Evolutionary conservation across 30 jellyfish, hydroid and myxozoan species (phyloP).

Genomic region (Nemopilema nomurai): DNA sequence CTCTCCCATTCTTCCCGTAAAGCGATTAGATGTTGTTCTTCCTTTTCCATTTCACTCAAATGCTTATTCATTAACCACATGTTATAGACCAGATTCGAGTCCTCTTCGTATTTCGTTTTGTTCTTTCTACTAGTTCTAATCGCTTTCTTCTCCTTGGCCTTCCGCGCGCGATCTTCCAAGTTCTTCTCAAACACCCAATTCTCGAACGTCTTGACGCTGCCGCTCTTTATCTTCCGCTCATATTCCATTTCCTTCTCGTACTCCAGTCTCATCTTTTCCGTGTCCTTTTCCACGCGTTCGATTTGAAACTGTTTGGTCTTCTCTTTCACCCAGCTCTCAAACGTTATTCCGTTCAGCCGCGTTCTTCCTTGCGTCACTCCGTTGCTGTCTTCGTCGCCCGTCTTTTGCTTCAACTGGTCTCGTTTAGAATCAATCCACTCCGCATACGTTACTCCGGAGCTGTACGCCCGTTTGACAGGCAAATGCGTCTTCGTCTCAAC

Average conservation of each 20-base stretch:
- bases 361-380: background rate
- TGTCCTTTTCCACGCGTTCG: conserved; percentile 50
- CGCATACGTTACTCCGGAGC: conserved; percentile 38
- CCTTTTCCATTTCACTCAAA: conserved; percentile 47
- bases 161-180: conserved; percentile 37
- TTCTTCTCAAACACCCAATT: conserved; percentile 68
- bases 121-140: background rate
- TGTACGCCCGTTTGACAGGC: conserved; percentile 30
- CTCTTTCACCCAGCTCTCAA: conserved; percentile 44
- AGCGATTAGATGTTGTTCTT: conserved; percentile 27
- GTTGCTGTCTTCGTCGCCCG: background rate
- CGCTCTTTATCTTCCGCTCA: conserved; percentile 9
- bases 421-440: conserved; percentile 58
- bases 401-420: background rate
- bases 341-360: conserved; percentile 39
- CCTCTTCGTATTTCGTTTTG: conserved; percentile 48
- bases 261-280: conserved; percentile 18
- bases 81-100: conserved; percentile 42
- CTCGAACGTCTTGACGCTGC: conserved; percentile 64
- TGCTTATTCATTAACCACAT: conserved; percentile 69
- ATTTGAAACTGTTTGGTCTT: conserved; percentile 45
- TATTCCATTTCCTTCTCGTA: conserved; percentile 40
- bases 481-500: conserved; percentile 8
- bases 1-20: conserved; percentile 49
- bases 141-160: conserved; percentile 36